Conservation (phyloP, 2,888 invertebrate genomes). For the Linnaemya tessellans region DNA sequence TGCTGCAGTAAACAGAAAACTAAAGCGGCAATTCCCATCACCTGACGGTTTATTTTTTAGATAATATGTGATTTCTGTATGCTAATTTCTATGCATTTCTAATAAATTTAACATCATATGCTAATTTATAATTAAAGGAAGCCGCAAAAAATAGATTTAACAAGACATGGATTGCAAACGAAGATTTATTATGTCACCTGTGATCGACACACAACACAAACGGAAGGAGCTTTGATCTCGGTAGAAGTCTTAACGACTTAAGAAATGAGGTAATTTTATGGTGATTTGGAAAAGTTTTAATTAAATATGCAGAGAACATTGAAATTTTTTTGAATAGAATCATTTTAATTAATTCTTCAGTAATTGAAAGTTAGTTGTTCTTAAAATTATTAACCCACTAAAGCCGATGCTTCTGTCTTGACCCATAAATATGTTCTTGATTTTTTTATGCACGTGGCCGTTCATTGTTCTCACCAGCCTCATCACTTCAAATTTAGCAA, state of each 20-base stretch:
- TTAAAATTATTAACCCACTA: background rate
- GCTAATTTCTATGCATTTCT: background rate
- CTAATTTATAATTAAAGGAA: background rate
- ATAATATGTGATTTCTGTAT: background rate
- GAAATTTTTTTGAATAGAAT: too few relatives aligned
- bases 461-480: too few relatives aligned
- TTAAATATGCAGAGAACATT: background rate
- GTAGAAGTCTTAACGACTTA: background rate
- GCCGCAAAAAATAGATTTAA: background rate
- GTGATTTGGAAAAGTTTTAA: background rate
- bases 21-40: constrained; percentile 23
- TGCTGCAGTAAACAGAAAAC: background rate
- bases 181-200: too few relatives aligned
- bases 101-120: background rate
- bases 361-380: too few relatives aligned
- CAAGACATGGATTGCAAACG: background rate
- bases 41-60: background rate
- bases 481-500: background rate
- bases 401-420: too few relatives aligned
- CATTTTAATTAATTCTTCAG: too few relatives aligned
- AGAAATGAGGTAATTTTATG: background rate
- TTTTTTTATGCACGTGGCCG: background rate
- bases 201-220: background rate
- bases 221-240: background rate
- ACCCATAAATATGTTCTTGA: background rate